Evolutionary conservation across 2,113 vertebrate species (phyloP).

Genomic region (Trematomus loennbergii): DNA sequence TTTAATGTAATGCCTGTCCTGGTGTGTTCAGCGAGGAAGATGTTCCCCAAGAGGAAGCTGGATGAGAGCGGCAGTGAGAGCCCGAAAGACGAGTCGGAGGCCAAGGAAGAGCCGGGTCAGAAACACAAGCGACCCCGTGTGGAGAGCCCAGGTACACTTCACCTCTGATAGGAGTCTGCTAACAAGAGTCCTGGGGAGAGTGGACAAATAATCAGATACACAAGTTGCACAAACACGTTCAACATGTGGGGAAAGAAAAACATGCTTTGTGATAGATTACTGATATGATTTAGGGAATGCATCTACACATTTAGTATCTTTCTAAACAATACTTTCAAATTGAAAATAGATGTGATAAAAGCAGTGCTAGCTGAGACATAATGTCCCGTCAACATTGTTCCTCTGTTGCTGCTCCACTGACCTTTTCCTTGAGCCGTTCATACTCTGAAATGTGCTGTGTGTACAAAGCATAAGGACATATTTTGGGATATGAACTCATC

Average conservation of each 20-base stretch:
- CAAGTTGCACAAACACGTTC: constrained; percentile 9
- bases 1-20: constrained; percentile 30
- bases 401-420: background rate
- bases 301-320: background rate
- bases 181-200: background rate
- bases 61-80: constrained; percentile 63
- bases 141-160: constrained; percentile 55
- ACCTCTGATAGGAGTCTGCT: constrained; percentile 31
- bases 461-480: background rate
- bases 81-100: constrained; percentile 51
- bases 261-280: too few relatives aligned
- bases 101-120: constrained; percentile 64
- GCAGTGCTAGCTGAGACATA: too few relatives aligned
- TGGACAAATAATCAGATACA: too few relatives aligned
- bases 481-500: background rate
- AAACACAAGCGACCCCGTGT: constrained; percentile 71
- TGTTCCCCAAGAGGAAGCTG: constrained; percentile 88
- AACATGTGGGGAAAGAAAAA: too few relatives aligned
- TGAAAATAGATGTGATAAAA: too few relatives aligned
- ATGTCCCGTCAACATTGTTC: background rate
- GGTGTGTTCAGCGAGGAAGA: constrained; percentile 87
- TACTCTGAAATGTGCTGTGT: background rate
- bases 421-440: background rate
- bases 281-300: background rate
- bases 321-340: background rate